phyloP scores from a whole-genome alignment of 2,888 invertebrate species.

The Zygothrica quintamaculata region DNA sequence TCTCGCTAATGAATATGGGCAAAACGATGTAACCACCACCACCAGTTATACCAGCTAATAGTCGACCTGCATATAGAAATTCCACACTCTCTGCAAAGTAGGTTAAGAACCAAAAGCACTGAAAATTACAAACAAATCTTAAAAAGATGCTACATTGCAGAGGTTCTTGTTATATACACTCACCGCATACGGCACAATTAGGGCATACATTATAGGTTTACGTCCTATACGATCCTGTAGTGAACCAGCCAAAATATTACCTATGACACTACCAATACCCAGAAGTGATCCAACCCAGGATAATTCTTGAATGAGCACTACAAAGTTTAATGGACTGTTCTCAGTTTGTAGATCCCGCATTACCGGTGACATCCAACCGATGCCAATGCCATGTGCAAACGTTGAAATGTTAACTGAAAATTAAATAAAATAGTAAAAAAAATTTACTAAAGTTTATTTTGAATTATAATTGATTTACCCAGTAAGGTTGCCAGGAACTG shows the following conservation, averaged over 20 bases:
- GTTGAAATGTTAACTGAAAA: conserved; percentile 72
- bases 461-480: conserved; percentile 30
- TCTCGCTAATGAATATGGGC: conserved; percentile 83
- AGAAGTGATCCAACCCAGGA: conserved; percentile 78
- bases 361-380: conserved; percentile 79
- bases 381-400: conserved; percentile 75
- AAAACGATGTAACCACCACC: conserved; percentile 80
- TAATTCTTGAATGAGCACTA: conserved; percentile 54
- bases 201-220: conserved; percentile 57
- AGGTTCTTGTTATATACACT: conserved; percentile 6
- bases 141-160: neutral
- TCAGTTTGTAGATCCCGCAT: conserved; percentile 66
- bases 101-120: conserved; percentile 81
- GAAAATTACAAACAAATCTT: neutral
- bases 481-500: conserved; percentile 63
- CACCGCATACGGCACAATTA: conserved; percentile 71
- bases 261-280: conserved; percentile 72
- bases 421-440: neutral
- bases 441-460: neutral
- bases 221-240: conserved; percentile 71
- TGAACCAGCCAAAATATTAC: conserved; percentile 69
- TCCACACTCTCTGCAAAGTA: conserved; percentile 75
- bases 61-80: conserved; percentile 79
- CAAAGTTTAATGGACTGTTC: conserved; percentile 53
- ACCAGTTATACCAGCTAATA: conserved; percentile 80